Conservation (phyloP, 1,140 invertebrate genomes). For the silkworm (Bombyx mori) region DNA sequence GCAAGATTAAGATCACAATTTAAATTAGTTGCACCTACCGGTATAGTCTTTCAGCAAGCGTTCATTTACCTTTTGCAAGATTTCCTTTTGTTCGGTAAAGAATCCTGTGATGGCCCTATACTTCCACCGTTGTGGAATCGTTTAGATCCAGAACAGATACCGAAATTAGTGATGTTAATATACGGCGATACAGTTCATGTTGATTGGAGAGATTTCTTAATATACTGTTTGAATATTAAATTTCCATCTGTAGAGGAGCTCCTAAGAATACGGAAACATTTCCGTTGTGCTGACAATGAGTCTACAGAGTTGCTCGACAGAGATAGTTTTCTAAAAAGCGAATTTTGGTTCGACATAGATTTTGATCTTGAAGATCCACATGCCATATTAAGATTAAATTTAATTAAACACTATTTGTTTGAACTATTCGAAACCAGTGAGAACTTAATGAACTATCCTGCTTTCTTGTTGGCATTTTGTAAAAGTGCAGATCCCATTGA, state of each 20-base stretch:
- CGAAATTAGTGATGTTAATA: conserved; percentile 54
- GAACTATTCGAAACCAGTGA: conserved; percentile 64
- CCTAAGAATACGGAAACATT: conserved; percentile 54
- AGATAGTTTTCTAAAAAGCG: conserved; percentile 49
- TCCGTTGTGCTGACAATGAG: conserved; percentile 57
- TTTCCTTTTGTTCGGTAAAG: conserved; percentile 62
- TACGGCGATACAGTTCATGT: conserved; percentile 69
- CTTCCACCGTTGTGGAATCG: conserved; percentile 70
- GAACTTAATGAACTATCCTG: conserved; percentile 72
- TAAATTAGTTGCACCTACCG: conserved; percentile 66
- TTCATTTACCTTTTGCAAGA: conserved; percentile 74
- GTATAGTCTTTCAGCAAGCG: conserved; percentile 62
- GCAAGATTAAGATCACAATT: conserved; percentile 64
- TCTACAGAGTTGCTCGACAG: conserved; percentile 50
- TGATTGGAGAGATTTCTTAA: conserved; percentile 76
- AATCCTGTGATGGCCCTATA: conserved; percentile 53
- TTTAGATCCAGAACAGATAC: conserved; percentile 61
- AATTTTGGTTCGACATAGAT: conserved; percentile 73
- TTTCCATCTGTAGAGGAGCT: conserved; percentile 70
- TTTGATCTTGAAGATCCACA: conserved; percentile 31
- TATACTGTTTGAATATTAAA: conserved; percentile 70
- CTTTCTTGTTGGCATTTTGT: conserved; percentile 73
- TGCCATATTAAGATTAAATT: conserved; percentile 37
- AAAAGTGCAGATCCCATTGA: conserved; percentile 67
- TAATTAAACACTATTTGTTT: conserved; percentile 71